Evolutionary conservation across 2,888 invertebrate species (phyloP), one percentile per base, ranked within the genome.

Genomic region (Mongoloraphidia duomilia): DNA sequence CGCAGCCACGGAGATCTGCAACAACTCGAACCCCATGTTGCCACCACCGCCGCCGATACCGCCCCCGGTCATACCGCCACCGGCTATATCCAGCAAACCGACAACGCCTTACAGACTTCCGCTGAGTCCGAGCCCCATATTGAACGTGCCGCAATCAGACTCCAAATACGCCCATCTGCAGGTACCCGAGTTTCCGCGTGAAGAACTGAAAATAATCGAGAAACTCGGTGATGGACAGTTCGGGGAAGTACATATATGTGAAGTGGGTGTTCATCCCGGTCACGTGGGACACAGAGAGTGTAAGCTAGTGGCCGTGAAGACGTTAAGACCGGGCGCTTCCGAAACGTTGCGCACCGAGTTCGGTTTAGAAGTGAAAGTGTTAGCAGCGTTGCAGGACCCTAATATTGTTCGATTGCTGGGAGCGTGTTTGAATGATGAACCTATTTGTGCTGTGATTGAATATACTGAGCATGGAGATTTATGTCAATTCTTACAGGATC

Each of bases 401-500:
- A 85, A 86, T 66, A 77, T 88, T 58, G 80, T 82, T 51, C 74
- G 77, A 56, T 68, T 87, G 57, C 70, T 86, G 56, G 86, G 85
- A 55, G 82, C 82, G 57, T 84, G 82, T 65, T 73, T 83, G 52
- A 72, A 76, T 50, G 77, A 80, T 55, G 82, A 84, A 61, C 84
- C 87, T 46, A 76, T 81, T 59, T 82, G 82, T 66, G 78, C 84
- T 65, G 80, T 89, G 51, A 74, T 84, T 60, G 88, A 89, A 68
- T 83, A 82, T 66, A 73, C 77, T 66, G 80, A 81, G 62, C 75
- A 79, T 61, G 88, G 88, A 49, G 89, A 89, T 71, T 75, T 89
- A 62, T 84, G 87, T 73, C 85, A 87, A 70, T 87, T 85, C 69
- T 74, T 89, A 59, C 82, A 84, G 63, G 81, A 84, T 60, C 85